Conservation (phyloP, 1,140 invertebrate species). For the Cyrtorhinus lividipennis region DNA sequence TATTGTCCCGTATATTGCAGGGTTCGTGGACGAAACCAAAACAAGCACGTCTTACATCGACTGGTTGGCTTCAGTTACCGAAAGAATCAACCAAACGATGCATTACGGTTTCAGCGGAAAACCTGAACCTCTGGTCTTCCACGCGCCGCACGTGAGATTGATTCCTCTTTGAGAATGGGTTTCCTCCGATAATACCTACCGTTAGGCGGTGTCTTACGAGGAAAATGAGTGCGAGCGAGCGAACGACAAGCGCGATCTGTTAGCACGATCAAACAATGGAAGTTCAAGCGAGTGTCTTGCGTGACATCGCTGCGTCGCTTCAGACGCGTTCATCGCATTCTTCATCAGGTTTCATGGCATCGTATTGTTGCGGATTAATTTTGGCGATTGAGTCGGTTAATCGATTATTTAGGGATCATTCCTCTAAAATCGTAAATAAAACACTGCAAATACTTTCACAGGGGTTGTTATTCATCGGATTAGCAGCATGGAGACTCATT, state of each 20-base stretch:
- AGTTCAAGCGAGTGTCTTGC: no score
- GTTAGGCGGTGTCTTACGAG: conserved; percentile 13
- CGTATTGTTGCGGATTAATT: no score
- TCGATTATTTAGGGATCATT: no score
- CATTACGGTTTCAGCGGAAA: conserved; percentile 58
- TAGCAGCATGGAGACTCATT: no score
- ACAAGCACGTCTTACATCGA: conserved; percentile 41
- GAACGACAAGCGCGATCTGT: no score
- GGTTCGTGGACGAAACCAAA: conserved; percentile 18
- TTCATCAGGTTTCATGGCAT: no score
- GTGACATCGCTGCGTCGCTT: not conserved
- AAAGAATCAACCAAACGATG: conserved; percentile 64
- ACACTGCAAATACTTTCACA: no score
- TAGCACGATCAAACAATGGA: no score
- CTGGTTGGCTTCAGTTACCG: conserved; percentile 59
- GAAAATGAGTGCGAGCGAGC: not conserved
- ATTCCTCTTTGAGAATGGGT: not conserved
- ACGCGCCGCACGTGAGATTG: conserved; percentile 44
- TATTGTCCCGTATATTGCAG: not conserved
- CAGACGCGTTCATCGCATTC: no score
- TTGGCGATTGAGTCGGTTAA: no score
- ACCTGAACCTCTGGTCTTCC: conserved; percentile 55
- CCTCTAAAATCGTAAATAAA: no score
- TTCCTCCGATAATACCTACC: conserved; percentile 7
- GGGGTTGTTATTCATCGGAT: no score